Evolutionary conservation across 2,797 vertebrate genomes (phyloP), one percentile per base, ranked within the genome.

Genomic region (Capromys pilorides): DNA sequence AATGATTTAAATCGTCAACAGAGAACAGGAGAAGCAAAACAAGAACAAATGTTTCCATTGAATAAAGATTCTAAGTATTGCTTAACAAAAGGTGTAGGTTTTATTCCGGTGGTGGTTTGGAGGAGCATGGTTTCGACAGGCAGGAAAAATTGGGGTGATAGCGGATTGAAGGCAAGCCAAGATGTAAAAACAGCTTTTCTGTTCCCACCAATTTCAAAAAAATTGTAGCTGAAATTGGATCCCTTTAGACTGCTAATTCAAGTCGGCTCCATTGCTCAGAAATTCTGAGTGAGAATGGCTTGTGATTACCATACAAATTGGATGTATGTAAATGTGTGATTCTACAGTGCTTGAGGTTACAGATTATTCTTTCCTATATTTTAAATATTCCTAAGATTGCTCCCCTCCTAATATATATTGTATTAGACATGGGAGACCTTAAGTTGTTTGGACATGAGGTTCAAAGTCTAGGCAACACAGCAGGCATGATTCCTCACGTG

Each of bases 291-390:
- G 84, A 91, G 78, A 93, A 93, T 54, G 18, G 41, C 41, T 92
- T 85, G 71, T 79, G 66, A 97, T 97, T 96, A 96, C 24, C 93
- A 96, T 95, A 97, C 89, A 96, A 92, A 97, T 94, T 90, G 94
- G 54, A 41, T 91, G 31, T 61, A 90, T 95, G 84, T 91, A 94
- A 96, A 97, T 96, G 71, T 79, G 16, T 66, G 83, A 62, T 93
- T 96, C 73, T 75, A 49, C 13, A 66, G 66, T 61, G 59, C 51
- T 87, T 94, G 24, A 82, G n/a, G 57, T 85, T 14, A 75, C 2
- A 57, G 45, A 28, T 89, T 86, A 91, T 81, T 91, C 31, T 67
- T 93, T 92, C 28, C 77, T 39, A 31, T 82, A 82, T 88, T 95
- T 96, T 66, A 95, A 96, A 87, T 87, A 90, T 80, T 41, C 39